These are phyloP conservation scores for Crambe crambe DNA, from an alignment of 37 sponge, comb jelly and placozoan species.

Conservation along the genomic window DNA sequence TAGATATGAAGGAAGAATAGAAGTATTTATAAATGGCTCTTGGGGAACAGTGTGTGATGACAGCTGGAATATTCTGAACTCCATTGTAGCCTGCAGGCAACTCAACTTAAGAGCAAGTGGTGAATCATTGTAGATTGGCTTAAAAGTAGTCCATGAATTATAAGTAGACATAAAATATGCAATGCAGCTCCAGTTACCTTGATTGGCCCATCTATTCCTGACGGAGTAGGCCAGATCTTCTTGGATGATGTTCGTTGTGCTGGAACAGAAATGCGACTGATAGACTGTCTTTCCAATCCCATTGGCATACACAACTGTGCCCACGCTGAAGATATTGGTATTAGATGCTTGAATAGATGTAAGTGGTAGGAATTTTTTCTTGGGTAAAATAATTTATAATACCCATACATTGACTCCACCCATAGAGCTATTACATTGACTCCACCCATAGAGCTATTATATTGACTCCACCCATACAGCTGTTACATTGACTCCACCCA, in stretches of 20 bases:
- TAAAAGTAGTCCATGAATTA: too few relatives aligned
- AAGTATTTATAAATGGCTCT: not conserved
- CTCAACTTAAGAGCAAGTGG: not conserved
- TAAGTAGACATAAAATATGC: too few relatives aligned
- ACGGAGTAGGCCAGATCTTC: constrained; percentile 37
- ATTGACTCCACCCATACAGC: too few relatives aligned
- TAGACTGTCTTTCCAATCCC: constrained; percentile 27
- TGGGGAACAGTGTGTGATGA: constrained; percentile 7
- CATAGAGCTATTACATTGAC: too few relatives aligned
- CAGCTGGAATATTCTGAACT: not conserved
- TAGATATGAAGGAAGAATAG: not conserved
- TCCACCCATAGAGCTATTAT: too few relatives aligned
- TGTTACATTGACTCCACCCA: too few relatives aligned
- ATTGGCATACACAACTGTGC: constrained; percentile 26
- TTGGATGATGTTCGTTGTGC: constrained; percentile 52
- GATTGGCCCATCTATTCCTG: too few relatives aligned
- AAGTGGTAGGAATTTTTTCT: not conserved
- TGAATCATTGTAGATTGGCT: too few relatives aligned
- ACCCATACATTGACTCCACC: too few relatives aligned
- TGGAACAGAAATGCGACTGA: constrained; percentile 44
- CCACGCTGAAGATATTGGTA: constrained; percentile 22
- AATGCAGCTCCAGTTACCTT: too few relatives aligned
- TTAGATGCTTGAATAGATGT: constrained; percentile 2
- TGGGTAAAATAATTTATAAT: not conserved
- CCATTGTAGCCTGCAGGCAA: not conserved